These are phyloP conservation scores for Drepana arcuata DNA, from an alignment of 1,140 invertebrate genomes.

Conservation along the genomic window DNA sequence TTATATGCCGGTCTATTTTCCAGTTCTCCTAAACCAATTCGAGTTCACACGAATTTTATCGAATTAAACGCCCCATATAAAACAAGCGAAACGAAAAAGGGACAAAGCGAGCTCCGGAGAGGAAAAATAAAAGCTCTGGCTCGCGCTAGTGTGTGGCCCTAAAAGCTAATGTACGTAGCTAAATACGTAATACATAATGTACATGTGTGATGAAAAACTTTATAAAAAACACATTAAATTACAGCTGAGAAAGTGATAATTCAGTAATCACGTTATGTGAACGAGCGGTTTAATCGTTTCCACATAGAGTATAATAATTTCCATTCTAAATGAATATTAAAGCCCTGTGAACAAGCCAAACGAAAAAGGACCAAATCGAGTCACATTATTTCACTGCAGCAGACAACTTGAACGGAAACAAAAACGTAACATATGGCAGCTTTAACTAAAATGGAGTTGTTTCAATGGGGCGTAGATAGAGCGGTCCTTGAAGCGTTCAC, in stretches of 20 bases:
- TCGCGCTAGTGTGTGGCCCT: neutral
- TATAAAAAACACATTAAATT: too few species aligned
- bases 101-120: constrained; percentile 34
- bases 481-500: constrained; percentile 1
- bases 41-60: constrained; percentile 52
- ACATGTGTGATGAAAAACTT: too few species aligned
- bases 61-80: constrained; percentile 61
- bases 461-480: neutral
- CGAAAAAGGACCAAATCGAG: too few species aligned
- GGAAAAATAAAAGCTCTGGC: constrained; percentile 42
- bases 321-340: too few species aligned
- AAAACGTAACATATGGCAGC: too few species aligned
- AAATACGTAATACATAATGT: too few species aligned
- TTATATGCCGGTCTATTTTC: constrained; percentile 22
- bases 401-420: too few species aligned
- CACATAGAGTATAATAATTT: too few species aligned
- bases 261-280: neutral
- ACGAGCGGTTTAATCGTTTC: neutral
- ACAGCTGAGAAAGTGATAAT: neutral
- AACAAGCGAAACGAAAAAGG: constrained; percentile 56
- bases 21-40: constrained; percentile 41
- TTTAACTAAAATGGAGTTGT: constrained; percentile 1
- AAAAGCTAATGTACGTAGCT: neutral
- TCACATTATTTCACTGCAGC: too few species aligned
- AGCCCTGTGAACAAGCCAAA: too few species aligned